A percentile compares a stretch with the other conserved stretches of the same genome.
These are phyloP conservation scores for Microplitis deprimator DNA, from an alignment of 2,888 invertebrate species.

Conservation along the genomic window DNA sequence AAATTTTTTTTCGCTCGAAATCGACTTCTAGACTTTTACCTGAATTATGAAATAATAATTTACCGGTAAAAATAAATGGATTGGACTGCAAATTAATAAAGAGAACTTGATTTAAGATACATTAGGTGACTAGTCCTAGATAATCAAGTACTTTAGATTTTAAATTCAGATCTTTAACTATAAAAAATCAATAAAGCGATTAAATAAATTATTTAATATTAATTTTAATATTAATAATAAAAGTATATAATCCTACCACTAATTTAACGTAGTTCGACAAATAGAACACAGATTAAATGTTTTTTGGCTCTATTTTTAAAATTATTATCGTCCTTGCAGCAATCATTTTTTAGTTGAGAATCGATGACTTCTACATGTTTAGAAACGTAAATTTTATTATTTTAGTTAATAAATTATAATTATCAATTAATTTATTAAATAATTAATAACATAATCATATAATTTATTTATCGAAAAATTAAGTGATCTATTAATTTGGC, in stretches of 20 bases:
- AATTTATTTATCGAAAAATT: too few relatives aligned
- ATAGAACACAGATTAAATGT: constrained; percentile 23
- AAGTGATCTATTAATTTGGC: background rate
- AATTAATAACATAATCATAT: too few relatives aligned
- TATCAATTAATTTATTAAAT: too few relatives aligned
- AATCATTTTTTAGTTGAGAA: background rate
- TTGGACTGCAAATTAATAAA: constrained; percentile 3
- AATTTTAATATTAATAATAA: constrained; percentile 22
- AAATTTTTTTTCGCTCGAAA: too few relatives aligned
- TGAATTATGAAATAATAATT: too few relatives aligned
- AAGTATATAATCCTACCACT: constrained; percentile 39
- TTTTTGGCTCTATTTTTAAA: background rate
- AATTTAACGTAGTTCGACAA: constrained; percentile 43
- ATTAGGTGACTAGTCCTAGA: constrained; percentile 46
- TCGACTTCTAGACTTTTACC: too few relatives aligned
- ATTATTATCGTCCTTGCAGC: background rate
- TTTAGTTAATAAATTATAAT: too few relatives aligned
- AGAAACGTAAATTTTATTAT: too few relatives aligned
- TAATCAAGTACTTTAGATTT: constrained; percentile 31
- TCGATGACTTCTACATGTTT: background rate
- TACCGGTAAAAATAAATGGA: too few relatives aligned
- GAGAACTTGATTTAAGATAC: constrained; percentile 26
- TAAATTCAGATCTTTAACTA: constrained; percentile 5
- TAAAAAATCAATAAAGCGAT: constrained; percentile 33
- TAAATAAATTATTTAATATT: constrained; percentile 29